Evolutionary conservation across 2,888 invertebrate genomes (phyloP).

Genomic region (Amblyteles armatorius): DNA sequence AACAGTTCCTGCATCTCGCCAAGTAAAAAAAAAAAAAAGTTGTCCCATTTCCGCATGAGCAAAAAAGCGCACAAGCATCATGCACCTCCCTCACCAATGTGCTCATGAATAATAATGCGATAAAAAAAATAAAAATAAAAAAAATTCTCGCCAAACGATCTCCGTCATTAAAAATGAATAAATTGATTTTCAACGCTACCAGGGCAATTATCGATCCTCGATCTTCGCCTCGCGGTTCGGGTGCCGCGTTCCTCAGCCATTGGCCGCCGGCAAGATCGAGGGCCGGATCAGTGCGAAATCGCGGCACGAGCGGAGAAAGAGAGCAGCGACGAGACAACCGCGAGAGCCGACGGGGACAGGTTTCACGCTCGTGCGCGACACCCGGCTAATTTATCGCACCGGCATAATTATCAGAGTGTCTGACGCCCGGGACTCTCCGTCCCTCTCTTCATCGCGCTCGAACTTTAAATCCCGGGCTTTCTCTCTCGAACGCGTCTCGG

Average conservation of each 20-base stretch:
- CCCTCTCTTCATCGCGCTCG: conserved; percentile 20
- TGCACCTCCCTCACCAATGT: not conserved
- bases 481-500: conserved; percentile 30
- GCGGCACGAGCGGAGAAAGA: conserved; percentile 54
- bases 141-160: not conserved
- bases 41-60: not conserved
- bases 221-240: conserved; percentile 8
- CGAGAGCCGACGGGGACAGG: conserved; percentile 73
- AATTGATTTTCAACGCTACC: conserved; percentile 29
- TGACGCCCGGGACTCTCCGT: conserved; percentile 29
- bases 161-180: conserved; percentile 19
- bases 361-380: conserved; percentile 79
- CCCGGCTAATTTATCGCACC: conserved; percentile 78
- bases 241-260: conserved; percentile 28
- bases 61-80: not conserved
- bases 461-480: not conserved
- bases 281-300: conserved; percentile 56
- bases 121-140: not conserved
- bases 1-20: not conserved
- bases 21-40: not conserved
- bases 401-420: conserved; percentile 78
- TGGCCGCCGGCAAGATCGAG: conserved; percentile 56
- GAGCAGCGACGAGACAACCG: conserved; percentile 61
- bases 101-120: conserved; percentile 17
- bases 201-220: conserved; percentile 45